A percentile compares a stretch with the other conserved stretches of the same genome.
These are phyloP conservation scores for Drosophila kanekoi DNA, from an alignment of 2,888 invertebrate genomes.

Conservation along the genomic window DNA sequence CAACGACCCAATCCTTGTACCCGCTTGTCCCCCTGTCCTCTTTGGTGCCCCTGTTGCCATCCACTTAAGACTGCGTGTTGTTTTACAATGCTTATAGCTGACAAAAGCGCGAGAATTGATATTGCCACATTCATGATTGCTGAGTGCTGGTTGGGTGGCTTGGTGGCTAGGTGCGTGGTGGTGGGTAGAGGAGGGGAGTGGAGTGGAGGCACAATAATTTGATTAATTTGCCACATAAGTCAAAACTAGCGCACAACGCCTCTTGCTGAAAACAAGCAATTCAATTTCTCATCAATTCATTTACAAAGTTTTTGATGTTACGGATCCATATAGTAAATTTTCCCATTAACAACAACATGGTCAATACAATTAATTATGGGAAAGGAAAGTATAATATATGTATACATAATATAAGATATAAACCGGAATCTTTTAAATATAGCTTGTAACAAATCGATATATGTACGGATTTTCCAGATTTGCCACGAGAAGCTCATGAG, in stretches of 20 bases:
- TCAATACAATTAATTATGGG: too few relatives aligned
- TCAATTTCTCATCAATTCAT: constrained; percentile 8
- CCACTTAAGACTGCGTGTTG: constrained; percentile 13
- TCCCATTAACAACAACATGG: not conserved
- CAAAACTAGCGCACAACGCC: constrained; percentile 11
- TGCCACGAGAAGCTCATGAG: too few relatives aligned
- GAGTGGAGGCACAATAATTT: constrained; percentile 30
- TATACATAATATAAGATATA: too few relatives aligned
- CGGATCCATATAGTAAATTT: not conserved
- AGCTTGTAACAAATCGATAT: too few relatives aligned
- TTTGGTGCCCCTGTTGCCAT: constrained; percentile 1
- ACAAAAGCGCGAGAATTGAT: constrained; percentile 21
- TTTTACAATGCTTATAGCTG: constrained; percentile 33
- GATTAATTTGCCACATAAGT: constrained; percentile 58
- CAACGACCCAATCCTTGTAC: constrained; percentile 11
- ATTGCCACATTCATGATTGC: not conserved
- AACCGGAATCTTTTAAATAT: too few relatives aligned
- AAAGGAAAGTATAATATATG: too few relatives aligned
- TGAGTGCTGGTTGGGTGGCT: not conserved
- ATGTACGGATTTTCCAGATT: too few relatives aligned
- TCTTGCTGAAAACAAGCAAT: constrained; percentile 26
- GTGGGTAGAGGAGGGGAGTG: constrained; percentile 11
- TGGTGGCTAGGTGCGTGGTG: not conserved
- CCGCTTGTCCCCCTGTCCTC: not conserved
- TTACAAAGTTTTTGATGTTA: not conserved